A percentile compares a stretch with the other conserved stretches of the same genome.
phyloP scores from a whole-genome alignment of 2,113 vertebrate species.

The Pseudorectes ferrugineus region DNA sequence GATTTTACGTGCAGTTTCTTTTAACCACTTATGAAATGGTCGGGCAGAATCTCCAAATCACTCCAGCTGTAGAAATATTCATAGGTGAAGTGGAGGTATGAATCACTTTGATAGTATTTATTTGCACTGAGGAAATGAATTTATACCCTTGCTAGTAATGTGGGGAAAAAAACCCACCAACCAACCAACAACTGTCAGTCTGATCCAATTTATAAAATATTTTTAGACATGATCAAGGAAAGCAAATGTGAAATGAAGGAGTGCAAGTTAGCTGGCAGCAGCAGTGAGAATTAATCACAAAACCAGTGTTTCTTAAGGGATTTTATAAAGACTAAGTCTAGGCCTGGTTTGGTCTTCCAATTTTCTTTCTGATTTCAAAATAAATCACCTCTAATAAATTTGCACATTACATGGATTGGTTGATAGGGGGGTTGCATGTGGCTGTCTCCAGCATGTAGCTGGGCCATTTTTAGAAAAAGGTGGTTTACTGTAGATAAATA shows the following conservation, averaged over 20 bases:
- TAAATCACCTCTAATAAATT: neutral
- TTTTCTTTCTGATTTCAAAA: neutral
- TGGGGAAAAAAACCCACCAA: fast-evolving
- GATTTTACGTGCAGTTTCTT: neutral
- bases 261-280: neutral
- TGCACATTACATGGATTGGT: neutral
- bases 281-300: neutral
- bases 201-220: neutral
- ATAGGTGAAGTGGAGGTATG: neutral
- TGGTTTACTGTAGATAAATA: neutral
- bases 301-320: neutral
- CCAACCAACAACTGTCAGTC: neutral
- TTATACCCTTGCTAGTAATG: neutral
- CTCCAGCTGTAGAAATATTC: neutral
- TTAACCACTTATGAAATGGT: neutral
- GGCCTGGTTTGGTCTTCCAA: neutral
- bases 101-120: neutral
- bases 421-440: neutral
- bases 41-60: neutral
- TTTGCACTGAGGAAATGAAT: neutral
- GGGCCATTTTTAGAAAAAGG: neutral
- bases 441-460: neutral
- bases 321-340: neutral
- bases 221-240: neutral
- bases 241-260: neutral